These are phyloP conservation scores for Cottus gobio DNA, from an alignment of 2,113 vertebrate species.

Conservation along the genomic window DNA sequence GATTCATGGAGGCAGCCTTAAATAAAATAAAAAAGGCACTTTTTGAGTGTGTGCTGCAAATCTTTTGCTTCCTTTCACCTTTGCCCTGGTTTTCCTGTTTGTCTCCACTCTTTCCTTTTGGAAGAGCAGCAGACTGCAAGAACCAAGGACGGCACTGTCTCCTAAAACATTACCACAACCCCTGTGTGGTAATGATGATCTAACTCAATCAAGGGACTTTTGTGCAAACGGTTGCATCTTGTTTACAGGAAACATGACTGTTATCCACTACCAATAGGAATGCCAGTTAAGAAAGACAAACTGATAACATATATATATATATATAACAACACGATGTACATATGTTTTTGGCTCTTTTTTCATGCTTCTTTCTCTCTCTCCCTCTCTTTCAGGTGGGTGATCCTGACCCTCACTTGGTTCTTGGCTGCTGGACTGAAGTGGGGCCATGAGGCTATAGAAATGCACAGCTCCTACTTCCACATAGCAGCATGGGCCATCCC, in stretches of 20 bases:
- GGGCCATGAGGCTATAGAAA: slow-evolving; percentile 99
- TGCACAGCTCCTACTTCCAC: slow-evolving; percentile 99
- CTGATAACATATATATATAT: no score
- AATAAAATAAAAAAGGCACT: background rate
- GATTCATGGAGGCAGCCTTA: slow-evolving; percentile 40
- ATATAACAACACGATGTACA: no score
- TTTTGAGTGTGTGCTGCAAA: slow-evolving; percentile 30
- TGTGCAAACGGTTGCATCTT: background rate
- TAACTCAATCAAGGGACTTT: background rate
- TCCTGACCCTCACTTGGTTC: slow-evolving; percentile 98
- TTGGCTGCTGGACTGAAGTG: slow-evolving; percentile 97
- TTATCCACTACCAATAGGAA: background rate
- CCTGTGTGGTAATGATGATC: slow-evolving; percentile 23
- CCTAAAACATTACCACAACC: slow-evolving; percentile 29
- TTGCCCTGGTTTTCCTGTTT: slow-evolving; percentile 63
- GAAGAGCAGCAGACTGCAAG: slow-evolving; percentile 18
- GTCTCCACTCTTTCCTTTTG: slow-evolving; percentile 28
- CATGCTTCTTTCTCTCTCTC: background rate
- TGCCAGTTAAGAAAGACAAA: background rate
- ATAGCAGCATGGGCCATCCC: slow-evolving; percentile 99
- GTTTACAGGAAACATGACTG: background rate
- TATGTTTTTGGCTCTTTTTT: background rate
- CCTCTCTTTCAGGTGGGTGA: slow-evolving; percentile 95
- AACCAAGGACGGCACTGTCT: slow-evolving; percentile 12
- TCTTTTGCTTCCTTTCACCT: slow-evolving; percentile 58